Evolutionary conservation across 1,140 invertebrate genomes (phyloP).

Genomic region (Ectropis grisescens): DNA sequence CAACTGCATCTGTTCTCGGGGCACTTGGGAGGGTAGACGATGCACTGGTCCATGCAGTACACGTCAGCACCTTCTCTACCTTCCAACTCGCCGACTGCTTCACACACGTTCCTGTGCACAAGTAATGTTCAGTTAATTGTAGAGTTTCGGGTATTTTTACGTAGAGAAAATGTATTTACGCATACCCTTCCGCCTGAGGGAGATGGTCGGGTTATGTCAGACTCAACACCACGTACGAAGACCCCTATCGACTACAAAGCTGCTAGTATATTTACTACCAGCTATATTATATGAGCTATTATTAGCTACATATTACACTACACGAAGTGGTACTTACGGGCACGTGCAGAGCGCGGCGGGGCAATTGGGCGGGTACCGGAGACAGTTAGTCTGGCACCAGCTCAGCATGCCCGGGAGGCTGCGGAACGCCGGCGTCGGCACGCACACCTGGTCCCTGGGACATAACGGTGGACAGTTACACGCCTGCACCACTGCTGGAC

Average conservation of each 20-base stretch:
- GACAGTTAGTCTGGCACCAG: conserved; percentile 88
- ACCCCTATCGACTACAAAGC: no score
- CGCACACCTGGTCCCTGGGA: conserved; percentile 83
- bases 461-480: no score
- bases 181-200: no score
- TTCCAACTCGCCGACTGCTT: conserved; percentile 81
- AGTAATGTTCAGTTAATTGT: no score
- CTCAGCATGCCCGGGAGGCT: conserved; percentile 79
- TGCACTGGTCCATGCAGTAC: conserved; percentile 87
- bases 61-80: conserved; percentile 81
- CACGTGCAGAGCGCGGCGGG: conserved; percentile 80
- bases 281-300: no score
- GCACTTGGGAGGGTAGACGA: conserved; percentile 80
- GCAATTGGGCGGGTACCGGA: conserved; percentile 88
- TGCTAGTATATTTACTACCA: no score
- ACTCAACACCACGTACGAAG: no score
- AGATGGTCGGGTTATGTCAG: no score
- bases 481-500: no score
- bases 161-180: no score
- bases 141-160: no score
- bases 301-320: no score
- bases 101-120: conserved; percentile 81
- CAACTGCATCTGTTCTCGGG: conserved; percentile 80
- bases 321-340: conserved; percentile 90
- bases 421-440: conserved; percentile 73